These are phyloP conservation scores for Zaprionus camerounensis DNA, from an alignment of 1,140 invertebrate species.

Conservation along the genomic window DNA sequence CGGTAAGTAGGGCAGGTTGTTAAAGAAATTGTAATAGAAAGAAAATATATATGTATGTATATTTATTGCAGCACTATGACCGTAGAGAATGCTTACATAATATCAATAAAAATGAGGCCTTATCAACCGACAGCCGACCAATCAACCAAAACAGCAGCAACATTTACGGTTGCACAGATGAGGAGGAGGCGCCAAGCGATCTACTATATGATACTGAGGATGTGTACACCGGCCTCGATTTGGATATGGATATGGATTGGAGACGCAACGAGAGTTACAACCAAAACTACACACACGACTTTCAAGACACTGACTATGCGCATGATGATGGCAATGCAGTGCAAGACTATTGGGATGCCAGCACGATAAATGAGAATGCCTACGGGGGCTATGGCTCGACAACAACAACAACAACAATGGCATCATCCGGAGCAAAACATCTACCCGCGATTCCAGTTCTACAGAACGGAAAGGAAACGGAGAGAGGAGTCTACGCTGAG, in stretches of 20 bases:
- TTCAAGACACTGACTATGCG: slow-evolving; percentile 9
- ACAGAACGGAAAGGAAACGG: slow-evolving; percentile 46
- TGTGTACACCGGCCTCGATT: neutral
- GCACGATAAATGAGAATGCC: slow-evolving; percentile 26
- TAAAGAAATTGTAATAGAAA: neutral
- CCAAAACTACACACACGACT: slow-evolving; percentile 17
- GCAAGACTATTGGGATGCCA: slow-evolving; percentile 42
- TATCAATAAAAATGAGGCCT: slow-evolving; percentile 89
- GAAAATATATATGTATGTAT: too few relatives aligned
- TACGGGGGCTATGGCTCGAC: slow-evolving; percentile 59
- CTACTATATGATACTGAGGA: slow-evolving; percentile 5
- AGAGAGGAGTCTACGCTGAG: neutral
- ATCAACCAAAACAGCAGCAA: slow-evolving; percentile 84
- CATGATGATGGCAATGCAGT: neutral
- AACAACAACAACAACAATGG: slow-evolving; percentile 22
- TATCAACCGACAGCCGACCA: slow-evolving; percentile 96
- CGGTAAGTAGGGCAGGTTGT: slow-evolving; percentile 38
- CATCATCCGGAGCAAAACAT: slow-evolving; percentile 35
- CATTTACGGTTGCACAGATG: slow-evolving; percentile 84
- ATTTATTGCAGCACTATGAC: neutral
- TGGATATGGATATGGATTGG: slow-evolving; percentile 26
- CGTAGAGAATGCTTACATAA: slow-evolving; percentile 72
- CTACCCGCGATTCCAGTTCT: slow-evolving; percentile 50
- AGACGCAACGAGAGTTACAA: slow-evolving; percentile 31
- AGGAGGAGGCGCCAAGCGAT: slow-evolving; percentile 8